Evolutionary conservation across 2,888 invertebrate genomes (phyloP).

Genomic region (Scaptomyza tumidula): DNA sequence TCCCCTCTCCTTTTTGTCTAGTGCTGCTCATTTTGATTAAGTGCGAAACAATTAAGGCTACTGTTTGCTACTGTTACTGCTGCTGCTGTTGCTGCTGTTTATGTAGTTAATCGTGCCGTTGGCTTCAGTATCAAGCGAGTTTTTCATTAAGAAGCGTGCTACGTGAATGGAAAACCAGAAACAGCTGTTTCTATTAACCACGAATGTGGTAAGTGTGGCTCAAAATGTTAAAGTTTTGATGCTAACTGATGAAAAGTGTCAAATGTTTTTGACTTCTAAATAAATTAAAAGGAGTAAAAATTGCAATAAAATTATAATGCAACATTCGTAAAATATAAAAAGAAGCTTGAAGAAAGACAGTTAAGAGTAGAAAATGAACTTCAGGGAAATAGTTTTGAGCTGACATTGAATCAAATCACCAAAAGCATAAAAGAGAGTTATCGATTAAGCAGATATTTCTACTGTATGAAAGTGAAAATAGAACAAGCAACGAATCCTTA

Average conservation of each 20-base stretch:
- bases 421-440: too few relatives aligned
- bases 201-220: slow-evolving; percentile 28
- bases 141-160: slow-evolving; percentile 17
- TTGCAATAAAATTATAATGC: background rate
- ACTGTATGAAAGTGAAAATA: too few relatives aligned
- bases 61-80: slow-evolving; percentile 61
- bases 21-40: slow-evolving; percentile 78
- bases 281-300: background rate
- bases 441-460: too few relatives aligned
- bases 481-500: too few relatives aligned
- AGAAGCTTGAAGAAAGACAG: background rate
- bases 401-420: too few relatives aligned
- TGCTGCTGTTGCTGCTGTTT: slow-evolving; percentile 63
- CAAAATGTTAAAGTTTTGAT: background rate
- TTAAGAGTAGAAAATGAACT: too few relatives aligned
- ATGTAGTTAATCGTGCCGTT: slow-evolving; percentile 74
- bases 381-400: too few relatives aligned
- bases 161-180: slow-evolving; percentile 16
- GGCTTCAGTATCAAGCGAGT: slow-evolving; percentile 13
- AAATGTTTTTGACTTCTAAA: background rate
- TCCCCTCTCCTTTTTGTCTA: slow-evolving; percentile 6
- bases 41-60: slow-evolving; percentile 79
- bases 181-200: slow-evolving; percentile 43
- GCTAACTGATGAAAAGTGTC: slow-evolving; percentile 21
- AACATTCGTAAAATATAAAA: background rate